phyloP scores from a whole-genome alignment of 2,888 invertebrate genomes.

The Nemotelus pantherinus region DNA sequence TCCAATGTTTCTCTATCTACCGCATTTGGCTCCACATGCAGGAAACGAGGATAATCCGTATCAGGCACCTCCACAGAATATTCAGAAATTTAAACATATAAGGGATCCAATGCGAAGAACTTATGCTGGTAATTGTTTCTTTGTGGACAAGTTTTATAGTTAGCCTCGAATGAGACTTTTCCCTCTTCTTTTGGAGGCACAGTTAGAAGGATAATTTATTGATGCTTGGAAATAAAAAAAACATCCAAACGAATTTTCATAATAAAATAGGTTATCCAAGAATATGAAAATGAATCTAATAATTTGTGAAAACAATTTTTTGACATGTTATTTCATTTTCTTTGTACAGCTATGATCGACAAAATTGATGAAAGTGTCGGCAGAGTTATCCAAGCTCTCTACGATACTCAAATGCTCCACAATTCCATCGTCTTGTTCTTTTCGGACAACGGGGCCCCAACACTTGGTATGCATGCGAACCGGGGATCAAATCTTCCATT shows the following conservation, averaged over 20 bases:
- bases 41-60: conserved; percentile 74
- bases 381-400: conserved; percentile 75
- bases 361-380: conserved; percentile 88
- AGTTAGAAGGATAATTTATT: too few relatives aligned
- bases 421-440: conserved; percentile 87
- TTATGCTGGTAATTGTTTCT: conserved; percentile 71
- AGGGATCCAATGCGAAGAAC: conserved; percentile 71
- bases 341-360: conserved; percentile 78
- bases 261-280: neutral
- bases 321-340: neutral
- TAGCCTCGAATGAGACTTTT: too few relatives aligned
- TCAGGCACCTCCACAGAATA: conserved; percentile 78
- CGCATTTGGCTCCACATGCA: conserved; percentile 83
- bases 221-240: too few relatives aligned
- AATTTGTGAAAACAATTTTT: neutral
- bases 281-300: neutral
- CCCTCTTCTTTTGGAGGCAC: too few relatives aligned
- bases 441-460: conserved; percentile 89
- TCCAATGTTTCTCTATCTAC: conserved; percentile 82
- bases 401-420: conserved; percentile 74
- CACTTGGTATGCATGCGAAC: conserved; percentile 76
- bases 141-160: too few relatives aligned
- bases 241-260: too few relatives aligned
- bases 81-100: conserved; percentile 75
- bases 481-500: conserved; percentile 83